Conservation (phyloP, 2,113 vertebrate genomes). For the Misgurnus mizolepis region DNA sequence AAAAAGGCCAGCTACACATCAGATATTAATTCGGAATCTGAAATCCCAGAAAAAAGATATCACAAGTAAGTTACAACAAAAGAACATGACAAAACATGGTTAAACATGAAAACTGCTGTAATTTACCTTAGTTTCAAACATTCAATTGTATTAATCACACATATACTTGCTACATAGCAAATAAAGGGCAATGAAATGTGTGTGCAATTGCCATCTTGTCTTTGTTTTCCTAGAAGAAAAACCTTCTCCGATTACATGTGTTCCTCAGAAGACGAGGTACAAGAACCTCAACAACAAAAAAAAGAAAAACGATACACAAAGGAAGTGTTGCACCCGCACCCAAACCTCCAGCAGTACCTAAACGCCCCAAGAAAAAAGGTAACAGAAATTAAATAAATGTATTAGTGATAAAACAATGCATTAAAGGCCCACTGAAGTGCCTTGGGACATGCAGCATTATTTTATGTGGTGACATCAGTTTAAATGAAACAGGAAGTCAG, state of each 20-base stretch:
- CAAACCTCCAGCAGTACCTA: background rate
- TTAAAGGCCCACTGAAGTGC: background rate
- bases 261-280: background rate
- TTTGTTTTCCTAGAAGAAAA: slow-evolving; percentile 1
- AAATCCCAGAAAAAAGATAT: slow-evolving; percentile 1
- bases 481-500: background rate
- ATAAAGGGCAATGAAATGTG: background rate
- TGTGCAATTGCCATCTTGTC: background rate
- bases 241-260: background rate
- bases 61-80: background rate
- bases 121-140: background rate
- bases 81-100: too few species aligned
- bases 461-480: too few species aligned
- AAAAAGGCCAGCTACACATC: slow-evolving; percentile 5
- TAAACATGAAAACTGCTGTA: too few species aligned
- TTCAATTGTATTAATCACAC: background rate
- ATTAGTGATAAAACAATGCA: background rate
- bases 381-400: background rate
- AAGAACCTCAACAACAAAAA: background rate
- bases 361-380: background rate
- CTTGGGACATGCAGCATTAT: too few species aligned
- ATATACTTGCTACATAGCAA: background rate
- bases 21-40: background rate
- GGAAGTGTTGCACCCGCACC: background rate
- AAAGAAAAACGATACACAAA: background rate